phyloP scores from a whole-genome alignment of 2,113 vertebrate species.

The Ictalurus furcatus region DNA sequence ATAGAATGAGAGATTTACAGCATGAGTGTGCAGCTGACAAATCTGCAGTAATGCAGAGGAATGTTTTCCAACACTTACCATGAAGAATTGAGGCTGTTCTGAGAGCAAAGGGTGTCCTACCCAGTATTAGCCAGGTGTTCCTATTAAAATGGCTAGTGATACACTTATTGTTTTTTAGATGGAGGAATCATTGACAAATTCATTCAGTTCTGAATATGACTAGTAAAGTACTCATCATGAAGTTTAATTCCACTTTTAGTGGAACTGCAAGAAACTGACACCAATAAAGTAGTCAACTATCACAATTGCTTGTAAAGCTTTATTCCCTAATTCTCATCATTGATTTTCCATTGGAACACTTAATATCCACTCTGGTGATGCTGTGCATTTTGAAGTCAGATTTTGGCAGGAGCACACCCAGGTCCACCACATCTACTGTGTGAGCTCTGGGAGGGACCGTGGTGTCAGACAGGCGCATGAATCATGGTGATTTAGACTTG shows the following conservation, averaged over 20 bases:
- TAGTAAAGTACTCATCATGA: background rate
- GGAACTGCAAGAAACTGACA: background rate
- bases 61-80: background rate
- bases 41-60: background rate
- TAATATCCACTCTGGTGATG: constrained; percentile 3
- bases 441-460: constrained; percentile 1
- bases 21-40: background rate
- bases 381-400: constrained; percentile 19
- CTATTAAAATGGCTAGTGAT: background rate
- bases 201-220: background rate
- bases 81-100: background rate
- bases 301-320: constrained; percentile 27
- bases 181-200: background rate
- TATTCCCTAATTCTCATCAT: constrained; percentile 5
- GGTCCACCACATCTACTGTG: constrained; percentile 21
- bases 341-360: constrained; percentile 13
- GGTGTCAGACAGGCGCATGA: constrained; percentile 42
- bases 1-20: background rate
- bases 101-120: background rate
- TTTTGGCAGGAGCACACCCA: constrained; percentile 22
- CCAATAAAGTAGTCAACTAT: constrained; percentile 15
- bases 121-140: background rate
- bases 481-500: constrained; percentile 57
- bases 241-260: constrained; percentile 7
- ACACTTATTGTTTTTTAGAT: background rate